Evolutionary conservation across 2,888 invertebrate species (phyloP), one percentile per base, ranked within the genome.

Genomic region (Rhodophaea formosa): DNA sequence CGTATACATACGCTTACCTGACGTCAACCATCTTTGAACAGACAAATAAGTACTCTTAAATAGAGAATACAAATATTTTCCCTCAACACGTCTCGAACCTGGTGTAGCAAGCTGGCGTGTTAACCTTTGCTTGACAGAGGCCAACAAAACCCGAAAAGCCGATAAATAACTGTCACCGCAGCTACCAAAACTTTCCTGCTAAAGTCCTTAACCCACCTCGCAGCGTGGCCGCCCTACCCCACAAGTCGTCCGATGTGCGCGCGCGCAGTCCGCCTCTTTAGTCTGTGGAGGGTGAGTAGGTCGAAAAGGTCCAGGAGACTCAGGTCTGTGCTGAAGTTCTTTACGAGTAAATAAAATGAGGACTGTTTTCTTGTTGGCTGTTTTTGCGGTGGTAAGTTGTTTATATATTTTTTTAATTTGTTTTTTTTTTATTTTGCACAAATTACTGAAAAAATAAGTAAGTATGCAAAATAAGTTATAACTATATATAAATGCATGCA

Each of bases 201-300:
- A 8, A 14, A 14, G 30, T 15, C 42, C 17, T 16, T 16, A 49
- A 47, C 56, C 49, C 56, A 29, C 23, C 49, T 8, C 16, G 35
- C 29, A 8, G 8, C 46, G 54, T 47, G 58, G 35, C 5, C 54
- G 52, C 57, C 58, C 62, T 57, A 56, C 59, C 14, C 7, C 46
- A 15, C 61, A 58, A 14, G 49, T 53, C 56, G 58, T 32, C 56
- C 70, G 72, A 87, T 88, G 88, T 88, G 88, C 87, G 84, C 70
- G 53, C 72, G 85, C 75, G 81, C 69, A 55, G 62, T 75, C 42
- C 79, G 82, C 59, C 63, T 86, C 30, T 83, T 72, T 65, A 68
- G 75, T 23, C 64, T 87, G 45, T 85, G 82, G 80, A 69, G 79
- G 32, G 61, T 86, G 51, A 51, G 32, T 51, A 51, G 51, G 51